Conservation (phyloP, 1,140 invertebrate species). For the Dinothrombium tinctorium region DNA sequence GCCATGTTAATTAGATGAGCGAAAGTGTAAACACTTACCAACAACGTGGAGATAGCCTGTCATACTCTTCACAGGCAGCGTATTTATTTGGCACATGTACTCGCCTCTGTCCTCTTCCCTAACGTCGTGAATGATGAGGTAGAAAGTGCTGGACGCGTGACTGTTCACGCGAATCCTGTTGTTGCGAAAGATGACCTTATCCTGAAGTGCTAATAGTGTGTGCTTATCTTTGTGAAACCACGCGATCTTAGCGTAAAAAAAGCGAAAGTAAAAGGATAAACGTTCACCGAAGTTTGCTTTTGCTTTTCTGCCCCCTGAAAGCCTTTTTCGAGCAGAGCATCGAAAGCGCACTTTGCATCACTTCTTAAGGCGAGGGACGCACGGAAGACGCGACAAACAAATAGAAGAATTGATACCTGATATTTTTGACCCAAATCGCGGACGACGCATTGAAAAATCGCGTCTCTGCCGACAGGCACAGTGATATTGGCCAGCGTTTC, state of each 20-base stretch:
- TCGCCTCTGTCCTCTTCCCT: constrained; percentile 32
- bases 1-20: too few relatives aligned
- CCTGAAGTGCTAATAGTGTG: constrained; percentile 67
- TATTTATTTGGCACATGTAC: constrained; percentile 60
- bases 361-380: too few relatives aligned
- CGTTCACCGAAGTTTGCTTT: too few relatives aligned
- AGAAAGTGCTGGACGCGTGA: constrained; percentile 7
- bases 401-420: too few relatives aligned
- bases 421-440: constrained; percentile 67
- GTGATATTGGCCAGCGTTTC: constrained; percentile 73
- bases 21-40: constrained; percentile 11
- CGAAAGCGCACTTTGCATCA: too few relatives aligned
- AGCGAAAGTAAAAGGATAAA: background rate
- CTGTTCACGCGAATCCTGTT: constrained; percentile 19
- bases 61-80: constrained; percentile 28
- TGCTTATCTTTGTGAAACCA: constrained; percentile 71
- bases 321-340: too few relatives aligned
- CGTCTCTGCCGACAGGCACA: constrained; percentile 63
- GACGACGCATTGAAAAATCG: constrained; percentile 73
- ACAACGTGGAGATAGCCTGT: constrained; percentile 1
- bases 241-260: constrained; percentile 36
- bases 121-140: constrained; percentile 4
- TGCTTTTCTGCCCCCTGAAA: too few relatives aligned
- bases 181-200: constrained; percentile 66
- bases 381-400: too few relatives aligned